Evolutionary conservation across 2,888 invertebrate species (phyloP).

Genomic region (Pseudanteris insignis): DNA sequence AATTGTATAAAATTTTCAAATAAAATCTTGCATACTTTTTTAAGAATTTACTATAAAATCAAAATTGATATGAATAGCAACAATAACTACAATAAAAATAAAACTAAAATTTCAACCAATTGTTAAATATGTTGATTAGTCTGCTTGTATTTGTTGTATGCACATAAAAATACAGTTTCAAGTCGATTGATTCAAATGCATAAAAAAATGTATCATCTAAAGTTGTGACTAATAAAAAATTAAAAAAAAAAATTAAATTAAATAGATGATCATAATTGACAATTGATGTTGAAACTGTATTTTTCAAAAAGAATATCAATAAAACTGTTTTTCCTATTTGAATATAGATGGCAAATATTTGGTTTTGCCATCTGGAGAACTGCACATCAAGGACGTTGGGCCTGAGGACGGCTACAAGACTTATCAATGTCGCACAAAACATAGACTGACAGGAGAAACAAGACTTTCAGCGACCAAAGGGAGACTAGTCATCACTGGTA

Average conservation of each 20-base stretch:
- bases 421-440: slow-evolving; percentile 77
- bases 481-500: slow-evolving; percentile 93
- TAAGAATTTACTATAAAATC: too few relatives aligned
- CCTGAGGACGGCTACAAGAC: slow-evolving; percentile 94
- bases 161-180: slow-evolving; percentile 5
- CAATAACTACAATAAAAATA: too few relatives aligned
- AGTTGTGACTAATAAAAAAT: too few relatives aligned
- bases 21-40: too few relatives aligned
- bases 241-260: too few relatives aligned
- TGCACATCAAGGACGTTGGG: slow-evolving; percentile 94
- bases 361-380: slow-evolving; percentile 92
- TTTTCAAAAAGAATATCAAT: slow-evolving; percentile 2
- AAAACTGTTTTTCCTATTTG: neutral
- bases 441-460: slow-evolving; percentile 83
- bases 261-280: neutral
- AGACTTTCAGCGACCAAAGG: slow-evolving; percentile 92
- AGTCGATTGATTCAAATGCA: slow-evolving; percentile 2
- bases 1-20: too few relatives aligned
- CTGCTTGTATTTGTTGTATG: neutral
- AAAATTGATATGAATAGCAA: too few relatives aligned
- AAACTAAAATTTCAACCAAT: too few relatives aligned
- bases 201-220: slow-evolving; percentile 1
- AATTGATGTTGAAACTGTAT: slow-evolving; percentile 19
- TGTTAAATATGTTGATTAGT: too few relatives aligned
- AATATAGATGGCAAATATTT: slow-evolving; percentile 90